Percentiles rank a stretch among this genome's conserved stretches.
Evolutionary conservation across 2,888 invertebrate species (phyloP).

Genomic region (Morpho achilles): DNA sequence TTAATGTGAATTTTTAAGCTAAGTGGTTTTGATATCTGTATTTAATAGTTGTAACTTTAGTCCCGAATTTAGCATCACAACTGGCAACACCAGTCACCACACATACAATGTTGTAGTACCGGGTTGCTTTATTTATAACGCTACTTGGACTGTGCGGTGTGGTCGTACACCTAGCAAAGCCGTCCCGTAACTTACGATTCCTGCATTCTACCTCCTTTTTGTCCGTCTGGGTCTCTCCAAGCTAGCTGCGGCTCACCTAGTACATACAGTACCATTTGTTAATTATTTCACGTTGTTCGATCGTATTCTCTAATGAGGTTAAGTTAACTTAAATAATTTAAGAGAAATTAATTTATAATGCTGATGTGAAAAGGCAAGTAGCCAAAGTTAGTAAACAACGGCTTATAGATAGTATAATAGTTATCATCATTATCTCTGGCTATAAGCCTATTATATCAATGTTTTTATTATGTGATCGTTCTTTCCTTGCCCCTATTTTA

Average conservation of each 20-base stretch:
- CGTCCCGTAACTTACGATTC: slow-evolving; percentile 35
- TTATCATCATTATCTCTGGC: too few species aligned
- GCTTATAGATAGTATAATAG: too few species aligned
- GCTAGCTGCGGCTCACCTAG: neutral
- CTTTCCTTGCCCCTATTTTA: too few species aligned
- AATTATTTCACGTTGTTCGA: neutral
- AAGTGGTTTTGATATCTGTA: neutral
- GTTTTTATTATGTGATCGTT: too few species aligned
- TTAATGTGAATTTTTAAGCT: too few species aligned
- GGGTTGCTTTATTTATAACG: slow-evolving; percentile 32
- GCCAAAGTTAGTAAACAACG: too few species aligned
- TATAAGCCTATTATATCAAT: too few species aligned
- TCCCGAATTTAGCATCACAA: neutral
- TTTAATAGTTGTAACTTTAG: neutral
- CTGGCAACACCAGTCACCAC: slow-evolving; percentile 21
- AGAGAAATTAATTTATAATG: too few species aligned
- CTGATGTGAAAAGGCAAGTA: too few species aligned
- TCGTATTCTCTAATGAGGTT: too few species aligned
- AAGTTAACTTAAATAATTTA: too few species aligned
- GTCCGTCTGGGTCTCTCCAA: slow-evolving; percentile 43
- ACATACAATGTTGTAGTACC: slow-evolving; percentile 39
- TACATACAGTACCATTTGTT: neutral
- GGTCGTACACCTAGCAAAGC: slow-evolving; percentile 37
- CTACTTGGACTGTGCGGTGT: slow-evolving; percentile 29
- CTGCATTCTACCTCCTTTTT: slow-evolving; percentile 56